These are phyloP conservation scores for Malurus alboscapulatus DNA, from an alignment of 2,113 vertebrate genomes.

Conservation along the genomic window DNA sequence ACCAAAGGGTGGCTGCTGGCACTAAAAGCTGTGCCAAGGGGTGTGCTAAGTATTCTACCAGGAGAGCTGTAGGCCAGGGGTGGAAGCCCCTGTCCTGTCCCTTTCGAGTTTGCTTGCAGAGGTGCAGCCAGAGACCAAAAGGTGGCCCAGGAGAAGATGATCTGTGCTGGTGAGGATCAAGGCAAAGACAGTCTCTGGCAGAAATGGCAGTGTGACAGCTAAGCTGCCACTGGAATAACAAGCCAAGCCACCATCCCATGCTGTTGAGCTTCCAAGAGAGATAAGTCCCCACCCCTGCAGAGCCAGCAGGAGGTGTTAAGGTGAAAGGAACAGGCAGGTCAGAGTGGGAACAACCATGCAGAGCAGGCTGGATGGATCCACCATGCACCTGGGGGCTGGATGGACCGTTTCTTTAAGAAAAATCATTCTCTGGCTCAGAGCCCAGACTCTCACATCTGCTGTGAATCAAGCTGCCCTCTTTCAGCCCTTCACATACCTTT, in stretches of 20 bases:
- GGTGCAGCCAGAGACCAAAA: neutral
- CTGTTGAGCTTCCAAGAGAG: neutral
- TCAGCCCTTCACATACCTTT: conserved; percentile 22
- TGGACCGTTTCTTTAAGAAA: neutral
- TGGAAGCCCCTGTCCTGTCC: neutral
- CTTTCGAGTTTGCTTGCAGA: neutral
- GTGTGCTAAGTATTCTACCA: neutral
- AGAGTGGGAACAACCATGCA: accelerated
- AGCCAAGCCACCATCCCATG: neutral
- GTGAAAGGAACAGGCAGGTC: neutral
- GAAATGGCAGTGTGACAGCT: neutral
- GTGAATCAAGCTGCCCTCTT: neutral
- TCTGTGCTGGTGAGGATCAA: neutral
- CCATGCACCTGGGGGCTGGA: neutral
- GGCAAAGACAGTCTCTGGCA: neutral
- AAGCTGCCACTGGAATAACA: neutral
- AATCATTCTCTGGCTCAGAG: neutral
- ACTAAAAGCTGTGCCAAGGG: neutral
- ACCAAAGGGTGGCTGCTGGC: neutral
- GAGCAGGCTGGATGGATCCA: neutral
- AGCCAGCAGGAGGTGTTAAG: neutral
- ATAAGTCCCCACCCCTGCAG: neutral
- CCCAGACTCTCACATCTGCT: neutral
- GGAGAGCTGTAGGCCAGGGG: neutral
- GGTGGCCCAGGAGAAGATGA: neutral